Base-by-base conservation (phyloP, 2,888 invertebrate species). In the Apamea crenata region DNA sequence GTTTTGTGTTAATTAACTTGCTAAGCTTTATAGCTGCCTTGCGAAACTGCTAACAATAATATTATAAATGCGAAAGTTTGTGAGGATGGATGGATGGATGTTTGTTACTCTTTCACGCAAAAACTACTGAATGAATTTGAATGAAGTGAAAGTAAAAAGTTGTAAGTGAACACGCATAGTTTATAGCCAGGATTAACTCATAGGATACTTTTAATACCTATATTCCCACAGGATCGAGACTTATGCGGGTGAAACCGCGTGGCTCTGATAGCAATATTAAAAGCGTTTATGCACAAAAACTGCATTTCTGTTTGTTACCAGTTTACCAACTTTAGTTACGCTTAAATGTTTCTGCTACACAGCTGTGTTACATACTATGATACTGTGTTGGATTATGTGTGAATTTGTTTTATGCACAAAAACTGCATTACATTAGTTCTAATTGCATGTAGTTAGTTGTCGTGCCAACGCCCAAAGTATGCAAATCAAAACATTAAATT, bases 301-400 rank as follows among this genome's bases (percentile, higher is more conserved):
- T n/a, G n/a, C n/a, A n/a, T 93, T 93, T 85, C 82, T 87, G 81
- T 89, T 87, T 82, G 84, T 82, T 80, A 77, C 78, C 40, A 56
- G 68, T 76, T 85, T 83, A 80, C 72, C 50, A 53, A 75, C 44
- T 59, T 50, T 81, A 63, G 82, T 75, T 82, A 63, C 63, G 14
- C 2, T 63, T 81, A 61, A 67, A 74, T 70, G 59, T 78, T 74
- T 70, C 63, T 40, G 29, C 32, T 36, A 61, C n/a, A 40, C 32
- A 25, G 29, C 68, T 47, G 29, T 44, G 29, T 53, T 61, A 36
- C 56, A 32, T 29, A 36, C 21, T 25, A n/a, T 63, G 36, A 32
- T 61, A 59, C 16, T 14, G 21, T 63, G 18, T 72, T 70, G 56
- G 16, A 50, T 68, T 29, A 36, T 21, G 18, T 61, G 10, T 66